Evolutionary conservation across 2,797 vertebrate species (phyloP), one percentile per base, ranked within the genome.

Genomic region (Amniataba percoides): DNA sequence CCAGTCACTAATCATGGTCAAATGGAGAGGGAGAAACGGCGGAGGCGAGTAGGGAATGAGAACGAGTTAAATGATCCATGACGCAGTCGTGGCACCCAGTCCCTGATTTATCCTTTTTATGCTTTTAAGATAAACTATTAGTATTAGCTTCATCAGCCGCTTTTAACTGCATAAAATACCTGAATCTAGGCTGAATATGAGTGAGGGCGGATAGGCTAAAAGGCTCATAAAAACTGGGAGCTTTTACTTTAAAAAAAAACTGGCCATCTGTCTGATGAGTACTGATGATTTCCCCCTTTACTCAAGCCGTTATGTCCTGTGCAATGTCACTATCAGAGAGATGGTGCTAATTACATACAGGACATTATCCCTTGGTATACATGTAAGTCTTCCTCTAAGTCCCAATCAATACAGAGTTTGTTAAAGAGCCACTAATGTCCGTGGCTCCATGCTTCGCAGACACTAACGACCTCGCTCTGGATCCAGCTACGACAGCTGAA

Each of bases 371-470:
- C 70, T 74, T 51, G 39, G 77, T 80, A 86, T 87, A 89, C 83
- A 88, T 87, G 83, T 80, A 87, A 88, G 88, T 87, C 81, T 89
- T 87, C 80, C 83, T 84, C 83, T 83, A 82, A 87, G 81, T 80
- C 63, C 64, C 49, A 87, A 95, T 95, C 94, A 93, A 95, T 95
- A 91, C 77, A 74, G 81, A 90, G 91, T 93, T 91, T 92, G 93
- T 94, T 94, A 94, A 94, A 93, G 93, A 93, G 87, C 87, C 81
- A 86, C 91, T 93, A 93, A 92, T 91, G 93, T 91, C 87, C 63
- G 59, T 84, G 87, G 89, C 81, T 86, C 81, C 86, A 81, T 89
- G 92, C 89, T 87, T 91, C 40, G 82, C 82, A 88, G 91, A 90
- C 91, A 80, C 87, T 91, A 93, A 93, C 75, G 82, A 92, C 90